A percentile compares a stretch with the other conserved stretches of the same genome.
phyloP scores from a whole-genome alignment of 2,113 vertebrate genomes.

The Seriola aureovittata region DNA sequence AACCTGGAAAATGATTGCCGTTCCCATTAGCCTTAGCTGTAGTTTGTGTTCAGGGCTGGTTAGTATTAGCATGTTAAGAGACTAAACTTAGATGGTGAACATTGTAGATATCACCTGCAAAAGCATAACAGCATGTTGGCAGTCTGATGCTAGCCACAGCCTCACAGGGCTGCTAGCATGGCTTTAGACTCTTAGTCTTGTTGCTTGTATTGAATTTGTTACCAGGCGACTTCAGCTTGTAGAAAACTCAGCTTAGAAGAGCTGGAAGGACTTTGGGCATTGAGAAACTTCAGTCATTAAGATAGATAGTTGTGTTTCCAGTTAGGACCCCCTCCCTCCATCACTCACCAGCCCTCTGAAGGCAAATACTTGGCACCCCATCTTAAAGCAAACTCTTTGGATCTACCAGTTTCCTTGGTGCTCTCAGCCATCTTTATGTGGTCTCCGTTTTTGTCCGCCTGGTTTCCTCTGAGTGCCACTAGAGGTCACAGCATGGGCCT shows the following conservation, averaged over 20 bases:
- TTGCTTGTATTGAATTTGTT: slow-evolving; percentile 53
- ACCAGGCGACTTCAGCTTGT: slow-evolving; percentile 44
- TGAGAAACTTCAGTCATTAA: slow-evolving; percentile 24
- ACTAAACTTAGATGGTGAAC: neutral
- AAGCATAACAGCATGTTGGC: neutral
- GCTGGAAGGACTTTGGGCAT: slow-evolving; percentile 4
- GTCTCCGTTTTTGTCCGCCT: slow-evolving; percentile 45
- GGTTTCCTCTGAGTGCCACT: slow-evolving; percentile 73
- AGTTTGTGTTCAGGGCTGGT: neutral
- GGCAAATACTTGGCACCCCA: slow-evolving; percentile 55
- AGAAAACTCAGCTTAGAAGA: slow-evolving; percentile 18
- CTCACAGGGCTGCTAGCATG: neutral
- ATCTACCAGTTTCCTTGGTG: slow-evolving; percentile 58
- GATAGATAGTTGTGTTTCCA: slow-evolving; percentile 49
- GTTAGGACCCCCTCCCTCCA: slow-evolving; percentile 28
- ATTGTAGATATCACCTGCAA: neutral
- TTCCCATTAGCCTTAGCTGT: neutral
- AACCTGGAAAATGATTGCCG: neutral
- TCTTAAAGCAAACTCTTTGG: slow-evolving; percentile 59
- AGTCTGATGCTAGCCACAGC: neutral
- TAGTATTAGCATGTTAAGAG: neutral
- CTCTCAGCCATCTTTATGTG: slow-evolving; percentile 51
- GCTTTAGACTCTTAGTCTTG: slow-evolving; percentile 2
- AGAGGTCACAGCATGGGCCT: slow-evolving; percentile 81
- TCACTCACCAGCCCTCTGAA: slow-evolving; percentile 49